phyloP scores from a whole-genome alignment of 2,113 vertebrate genomes.

The Leucoraja erinaceus region DNA sequence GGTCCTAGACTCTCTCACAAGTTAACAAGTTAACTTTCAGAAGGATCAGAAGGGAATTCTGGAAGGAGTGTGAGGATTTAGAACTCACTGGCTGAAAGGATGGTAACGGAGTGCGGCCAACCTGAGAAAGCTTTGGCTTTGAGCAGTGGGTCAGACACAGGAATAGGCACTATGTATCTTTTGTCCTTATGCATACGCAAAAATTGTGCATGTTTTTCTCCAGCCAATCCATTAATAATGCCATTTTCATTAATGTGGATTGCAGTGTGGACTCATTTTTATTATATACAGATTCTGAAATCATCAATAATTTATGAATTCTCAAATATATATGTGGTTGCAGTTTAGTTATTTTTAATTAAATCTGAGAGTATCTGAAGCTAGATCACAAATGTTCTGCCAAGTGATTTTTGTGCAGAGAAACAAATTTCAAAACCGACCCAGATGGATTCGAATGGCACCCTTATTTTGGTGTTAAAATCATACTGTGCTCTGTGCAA shows the following conservation, averaged over 20 bases:
- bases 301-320: neutral
- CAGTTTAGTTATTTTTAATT: neutral
- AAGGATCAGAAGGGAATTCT: too few species aligned
- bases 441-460: conserved; percentile 8
- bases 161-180: too few species aligned
- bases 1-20: too few species aligned
- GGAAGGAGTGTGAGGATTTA: too few species aligned
- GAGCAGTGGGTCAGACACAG: too few species aligned
- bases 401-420: neutral
- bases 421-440: neutral
- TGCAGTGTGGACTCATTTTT: neutral
- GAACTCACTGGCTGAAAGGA: too few species aligned
- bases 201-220: neutral
- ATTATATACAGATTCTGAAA: neutral
- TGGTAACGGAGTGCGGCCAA: too few species aligned
- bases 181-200: neutral
- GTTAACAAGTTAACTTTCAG: too few species aligned
- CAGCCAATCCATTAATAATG: neutral
- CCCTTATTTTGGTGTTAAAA: conserved; percentile 19
- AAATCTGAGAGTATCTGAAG: conserved; percentile 1
- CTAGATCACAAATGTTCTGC: neutral
- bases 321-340: neutral
- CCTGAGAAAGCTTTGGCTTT: too few species aligned
- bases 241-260: neutral
- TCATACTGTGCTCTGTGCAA: neutral